phyloP scores from a whole-genome alignment of 2,113 vertebrate genomes.

The Ammospiza nelsoni region DNA sequence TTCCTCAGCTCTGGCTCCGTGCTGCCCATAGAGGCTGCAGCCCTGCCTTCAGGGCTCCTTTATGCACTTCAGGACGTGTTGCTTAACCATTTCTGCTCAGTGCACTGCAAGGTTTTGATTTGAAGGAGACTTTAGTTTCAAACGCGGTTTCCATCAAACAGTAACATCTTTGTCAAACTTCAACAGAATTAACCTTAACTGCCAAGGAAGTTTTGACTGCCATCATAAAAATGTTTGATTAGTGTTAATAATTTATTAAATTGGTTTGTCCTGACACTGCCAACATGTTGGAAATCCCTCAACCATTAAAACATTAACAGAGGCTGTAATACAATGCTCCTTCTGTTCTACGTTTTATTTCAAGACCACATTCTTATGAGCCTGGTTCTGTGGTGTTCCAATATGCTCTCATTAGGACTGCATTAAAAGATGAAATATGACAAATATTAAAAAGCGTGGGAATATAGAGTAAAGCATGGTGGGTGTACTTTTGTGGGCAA shows the following conservation, averaged over 20 bases:
- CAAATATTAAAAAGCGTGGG: conserved; percentile 63
- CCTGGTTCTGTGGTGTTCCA: conserved; percentile 57
- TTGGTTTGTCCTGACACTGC: conserved; percentile 61
- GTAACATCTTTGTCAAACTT: conserved; percentile 68
- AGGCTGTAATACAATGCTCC: conserved; percentile 59
- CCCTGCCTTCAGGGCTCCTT: background rate
- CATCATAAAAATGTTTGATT: conserved; percentile 73
- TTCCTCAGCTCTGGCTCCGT: background rate
- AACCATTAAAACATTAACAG: conserved; percentile 71
- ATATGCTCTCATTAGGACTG: conserved; percentile 53
- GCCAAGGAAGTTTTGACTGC: conserved; percentile 56
- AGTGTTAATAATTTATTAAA: conserved; percentile 76
- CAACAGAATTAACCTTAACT: conserved; percentile 62
- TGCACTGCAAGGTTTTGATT: background rate
- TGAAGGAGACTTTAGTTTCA: conserved; percentile 23
- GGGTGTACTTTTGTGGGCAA: conserved; percentile 23
- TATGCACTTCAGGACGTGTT: background rate
- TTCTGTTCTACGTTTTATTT: conserved; percentile 59
- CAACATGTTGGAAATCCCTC: conserved; percentile 68
- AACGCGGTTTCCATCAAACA: conserved; percentile 36
- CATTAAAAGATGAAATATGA: conserved; percentile 65
- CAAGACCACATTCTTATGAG: conserved; percentile 49
- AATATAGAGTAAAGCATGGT: conserved; percentile 20
- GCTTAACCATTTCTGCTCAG: conserved; percentile 3
- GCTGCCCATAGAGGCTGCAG: background rate